Percentiles rank a stretch among this genome's conserved stretches.
These are phyloP conservation scores for Acheta domesticus DNA, from an alignment of 2,888 invertebrate species.

Conservation along the genomic window DNA sequence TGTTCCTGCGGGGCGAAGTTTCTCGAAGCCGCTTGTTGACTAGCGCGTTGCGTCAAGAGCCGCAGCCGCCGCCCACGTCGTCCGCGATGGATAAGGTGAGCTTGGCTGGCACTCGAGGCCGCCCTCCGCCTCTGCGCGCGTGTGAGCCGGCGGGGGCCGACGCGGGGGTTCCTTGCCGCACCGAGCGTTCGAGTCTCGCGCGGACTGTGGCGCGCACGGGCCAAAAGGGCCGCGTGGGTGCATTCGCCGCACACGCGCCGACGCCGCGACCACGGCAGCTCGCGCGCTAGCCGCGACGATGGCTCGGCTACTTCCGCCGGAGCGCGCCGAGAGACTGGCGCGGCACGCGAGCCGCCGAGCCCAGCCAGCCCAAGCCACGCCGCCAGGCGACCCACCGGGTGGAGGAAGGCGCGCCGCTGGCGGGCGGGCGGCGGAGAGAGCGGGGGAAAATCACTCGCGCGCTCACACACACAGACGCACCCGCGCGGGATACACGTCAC, in stretches of 20 bases:
- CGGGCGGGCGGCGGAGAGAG: background rate
- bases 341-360: slow-evolving; percentile 1
- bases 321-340: background rate
- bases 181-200: too few species aligned
- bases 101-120: background rate
- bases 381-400: background rate
- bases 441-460: slow-evolving; percentile 18
- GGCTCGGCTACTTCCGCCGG: slow-evolving; percentile 18
- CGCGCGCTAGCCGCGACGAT: background rate
- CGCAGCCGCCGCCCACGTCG: too few species aligned
- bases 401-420: background rate
- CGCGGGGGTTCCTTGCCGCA: background rate
- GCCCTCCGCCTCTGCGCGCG: background rate
- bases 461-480: background rate
- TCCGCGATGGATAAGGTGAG: background rate
- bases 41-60: too few species aligned
- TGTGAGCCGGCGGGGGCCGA: background rate
- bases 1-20: too few species aligned
- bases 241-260: too few species aligned
- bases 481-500: background rate
- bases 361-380: background rate
- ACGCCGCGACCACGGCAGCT: too few species aligned
- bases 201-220: too few species aligned
- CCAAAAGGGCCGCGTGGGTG: too few species aligned
- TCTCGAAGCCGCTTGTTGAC: too few species aligned